These are phyloP conservation scores for Rotaria sp. DNA, from an alignment of 2,888 invertebrate genomes.

Conservation along the genomic window DNA sequence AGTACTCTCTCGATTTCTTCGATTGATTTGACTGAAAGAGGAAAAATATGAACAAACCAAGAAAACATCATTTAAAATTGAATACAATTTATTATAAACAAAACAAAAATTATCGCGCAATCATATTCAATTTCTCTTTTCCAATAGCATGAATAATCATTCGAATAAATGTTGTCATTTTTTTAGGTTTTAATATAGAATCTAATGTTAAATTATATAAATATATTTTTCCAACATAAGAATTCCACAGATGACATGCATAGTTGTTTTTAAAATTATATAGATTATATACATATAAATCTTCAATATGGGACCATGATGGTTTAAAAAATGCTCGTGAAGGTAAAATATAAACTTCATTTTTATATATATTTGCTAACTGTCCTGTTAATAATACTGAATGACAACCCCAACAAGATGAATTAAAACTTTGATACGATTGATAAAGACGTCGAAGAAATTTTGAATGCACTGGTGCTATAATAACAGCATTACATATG, in stretches of 20 bases:
- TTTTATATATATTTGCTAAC: background rate
- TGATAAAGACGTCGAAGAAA: constrained; percentile 17
- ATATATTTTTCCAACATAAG: background rate
- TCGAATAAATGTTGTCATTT: background rate
- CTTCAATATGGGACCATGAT: background rate
- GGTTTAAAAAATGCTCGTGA: background rate
- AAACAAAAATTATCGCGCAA: background rate
- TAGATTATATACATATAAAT: background rate
- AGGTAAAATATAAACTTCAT: background rate
- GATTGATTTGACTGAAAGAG: constrained; percentile 21
- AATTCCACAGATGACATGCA: constrained; percentile 22
- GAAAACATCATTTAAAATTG: background rate
- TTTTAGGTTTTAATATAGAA: background rate
- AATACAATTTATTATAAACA: too few species aligned
- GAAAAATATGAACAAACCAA: background rate
- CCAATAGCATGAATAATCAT: constrained; percentile 7
- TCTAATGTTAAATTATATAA: background rate
- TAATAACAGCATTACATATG: constrained; percentile 9
- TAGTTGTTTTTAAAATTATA: constrained; percentile 16
- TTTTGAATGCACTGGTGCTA: background rate
- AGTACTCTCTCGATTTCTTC: background rate
- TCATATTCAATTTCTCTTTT: background rate
- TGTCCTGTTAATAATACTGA: background rate
- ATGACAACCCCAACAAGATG: constrained; percentile 19
- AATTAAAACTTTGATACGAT: constrained; percentile 16